Evolutionary conservation across 2,113 vertebrate genomes (phyloP), one percentile per base, ranked within the genome.

Genomic region (Plestiodon gilberti): DNA sequence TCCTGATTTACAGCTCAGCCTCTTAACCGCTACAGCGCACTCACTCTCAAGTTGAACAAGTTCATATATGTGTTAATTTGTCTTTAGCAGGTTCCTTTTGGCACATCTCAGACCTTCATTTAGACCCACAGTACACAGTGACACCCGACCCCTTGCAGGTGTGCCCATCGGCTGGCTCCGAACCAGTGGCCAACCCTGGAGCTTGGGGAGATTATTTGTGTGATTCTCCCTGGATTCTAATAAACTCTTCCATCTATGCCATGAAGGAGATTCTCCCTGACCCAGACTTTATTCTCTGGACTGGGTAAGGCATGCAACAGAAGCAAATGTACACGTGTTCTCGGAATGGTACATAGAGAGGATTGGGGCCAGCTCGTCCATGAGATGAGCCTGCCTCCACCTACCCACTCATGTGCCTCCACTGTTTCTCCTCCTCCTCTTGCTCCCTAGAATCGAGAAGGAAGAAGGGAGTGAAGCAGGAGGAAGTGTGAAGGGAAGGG

Each of bases 281-380:
- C 38, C 99, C 97, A 0, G 98, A 99, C 95, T 99, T 99, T 94
- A 98, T 99, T 78, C 84, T 99, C 48, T 99, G 98, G 99, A 99
- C 98, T 1, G 99, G 99, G 99, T 99, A 95, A 96, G 95, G 25
- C 33, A 52, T 57, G 55, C 6, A 67, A 67, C 28, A 67, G 13
- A 14, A 67, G 11, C 30, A 67, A 28, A 67, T 9, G 3, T n/a
- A 28, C 13, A 20, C n/a, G 9, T 67, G 65, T 28, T 67, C 30
- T 67, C 14, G 65, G 30, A 28, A n/a, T n/a, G 65, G 65, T n/a
- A n/a, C 2, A 25, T 67, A n/a, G 65, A 67, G 13, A n/a, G 10
- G 65, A n/a, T n/a, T 8, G 8, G 43, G 43, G 43, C 43, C 43
- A 48, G 8, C 43, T 48, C 43, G 8, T 5, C 43, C 43, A 48